These are phyloP conservation scores for Bombus picipes DNA, from an alignment of 1,140 invertebrate species.

Conservation along the genomic window DNA sequence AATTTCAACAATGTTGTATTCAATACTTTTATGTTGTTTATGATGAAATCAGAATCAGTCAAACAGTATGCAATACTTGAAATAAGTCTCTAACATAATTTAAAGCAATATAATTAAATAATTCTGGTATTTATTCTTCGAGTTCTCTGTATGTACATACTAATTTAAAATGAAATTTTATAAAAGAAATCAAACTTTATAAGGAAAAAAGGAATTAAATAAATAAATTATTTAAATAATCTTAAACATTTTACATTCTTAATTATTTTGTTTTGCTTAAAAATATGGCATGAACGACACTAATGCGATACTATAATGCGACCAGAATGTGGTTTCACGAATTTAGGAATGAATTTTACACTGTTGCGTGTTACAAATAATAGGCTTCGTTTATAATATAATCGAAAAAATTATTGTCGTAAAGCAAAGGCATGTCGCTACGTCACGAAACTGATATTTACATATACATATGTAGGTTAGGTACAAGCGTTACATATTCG, in stretches of 20 bases:
- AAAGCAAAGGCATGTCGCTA: constrained; percentile 2
- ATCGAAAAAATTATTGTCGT: constrained; percentile 14
- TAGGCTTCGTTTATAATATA: not conserved
- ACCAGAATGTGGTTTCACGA: not conserved
- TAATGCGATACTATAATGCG: not conserved
- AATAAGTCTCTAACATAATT: no score
- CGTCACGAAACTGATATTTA: constrained; percentile 1
- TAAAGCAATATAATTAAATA: no score
- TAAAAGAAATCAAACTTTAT: not conserved
- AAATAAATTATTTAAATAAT: not conserved
- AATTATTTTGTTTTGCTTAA: not conserved
- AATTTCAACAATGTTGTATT: not conserved
- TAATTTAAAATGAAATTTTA: not conserved
- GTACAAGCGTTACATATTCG: not conserved
- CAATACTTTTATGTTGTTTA: not conserved
- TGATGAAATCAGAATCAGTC: not conserved
- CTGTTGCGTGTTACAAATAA: not conserved
- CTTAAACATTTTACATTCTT: not conserved
- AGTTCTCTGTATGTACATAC: no score
- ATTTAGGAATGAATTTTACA: not conserved
- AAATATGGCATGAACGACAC: not conserved
- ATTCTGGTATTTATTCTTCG: no score
- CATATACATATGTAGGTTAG: not conserved
- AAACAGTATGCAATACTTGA: no score
- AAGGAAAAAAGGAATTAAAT: not conserved